phyloP scores from a whole-genome alignment of 2,797 vertebrate genomes.

The Sciaenops ocellatus region DNA sequence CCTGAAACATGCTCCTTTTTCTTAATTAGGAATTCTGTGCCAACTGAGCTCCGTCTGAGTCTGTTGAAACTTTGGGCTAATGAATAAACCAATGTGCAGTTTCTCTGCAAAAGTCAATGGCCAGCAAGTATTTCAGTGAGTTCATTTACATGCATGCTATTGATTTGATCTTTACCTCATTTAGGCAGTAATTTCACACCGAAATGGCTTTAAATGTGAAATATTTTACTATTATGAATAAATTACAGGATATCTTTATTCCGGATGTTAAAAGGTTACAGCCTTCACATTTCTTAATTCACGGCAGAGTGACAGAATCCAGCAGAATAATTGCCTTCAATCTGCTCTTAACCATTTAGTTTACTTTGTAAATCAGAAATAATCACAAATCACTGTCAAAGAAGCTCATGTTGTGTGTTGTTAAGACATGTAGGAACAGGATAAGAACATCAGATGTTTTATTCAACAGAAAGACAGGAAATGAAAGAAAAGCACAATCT shows the following conservation, averaged over 20 bases:
- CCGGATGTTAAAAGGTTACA: neutral
- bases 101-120: neutral
- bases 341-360: neutral
- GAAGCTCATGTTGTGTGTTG: neutral
- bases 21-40: constrained; percentile 6
- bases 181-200: neutral
- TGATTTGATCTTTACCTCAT: neutral
- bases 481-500: neutral
- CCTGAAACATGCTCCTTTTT: neutral
- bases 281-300: neutral
- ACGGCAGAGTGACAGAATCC: neutral
- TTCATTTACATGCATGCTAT: constrained; percentile 11
- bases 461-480: neutral
- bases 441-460: neutral
- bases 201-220: neutral
- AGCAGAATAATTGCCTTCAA: neutral
- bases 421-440: neutral
- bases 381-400: neutral
- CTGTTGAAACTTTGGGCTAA: neutral
- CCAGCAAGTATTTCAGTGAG: neutral
- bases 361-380: neutral
- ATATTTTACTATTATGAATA: constrained; percentile 4
- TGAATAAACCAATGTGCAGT: neutral
- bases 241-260: neutral
- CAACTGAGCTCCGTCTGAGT: neutral